These are phyloP conservation scores for Bergia puertoricense DNA, from an alignment of 92 coral and sea anemone species.

Conservation along the genomic window DNA sequence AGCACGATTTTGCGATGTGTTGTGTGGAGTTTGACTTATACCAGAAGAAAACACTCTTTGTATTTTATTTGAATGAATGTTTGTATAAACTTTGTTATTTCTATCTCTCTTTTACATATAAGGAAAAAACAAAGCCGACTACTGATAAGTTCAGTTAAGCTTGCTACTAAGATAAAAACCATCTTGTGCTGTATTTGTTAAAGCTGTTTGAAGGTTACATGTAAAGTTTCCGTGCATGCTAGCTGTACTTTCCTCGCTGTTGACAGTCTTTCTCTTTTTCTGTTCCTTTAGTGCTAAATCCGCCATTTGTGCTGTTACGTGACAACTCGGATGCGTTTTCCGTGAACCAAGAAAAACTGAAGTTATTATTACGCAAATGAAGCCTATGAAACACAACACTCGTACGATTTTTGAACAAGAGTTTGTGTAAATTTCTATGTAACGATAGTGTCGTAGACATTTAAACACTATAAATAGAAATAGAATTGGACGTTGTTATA, in stretches of 20 bases:
- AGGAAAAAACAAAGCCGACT: too few relatives aligned
- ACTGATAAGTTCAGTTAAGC: neutral
- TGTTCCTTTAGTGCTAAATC: constrained; percentile 79
- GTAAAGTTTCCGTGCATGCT: neutral
- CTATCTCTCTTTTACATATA: neutral
- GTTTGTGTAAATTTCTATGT: neutral
- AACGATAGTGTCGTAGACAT: neutral
- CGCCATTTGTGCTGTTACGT: constrained; percentile 74
- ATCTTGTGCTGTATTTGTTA: neutral
- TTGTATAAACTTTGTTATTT: too few relatives aligned
- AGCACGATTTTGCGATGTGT: neutral
- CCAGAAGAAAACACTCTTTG: too few relatives aligned
- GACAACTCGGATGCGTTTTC: constrained; percentile 50
- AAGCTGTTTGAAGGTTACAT: neutral
- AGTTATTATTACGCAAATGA: neutral
- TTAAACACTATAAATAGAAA: constrained; percentile 6
- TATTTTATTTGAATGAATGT: neutral
- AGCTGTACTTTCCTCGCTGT: neutral
- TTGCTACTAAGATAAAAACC: neutral
- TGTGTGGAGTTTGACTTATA: constrained; percentile 27
- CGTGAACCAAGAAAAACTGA: constrained; percentile 19
- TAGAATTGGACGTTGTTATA: neutral
- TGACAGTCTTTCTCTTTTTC: constrained; percentile 54
- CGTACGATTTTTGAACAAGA: neutral
- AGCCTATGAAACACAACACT: neutral